Conservation (phyloP, 2,113 vertebrate genomes). For the Acrocephalus kingi region DNA sequence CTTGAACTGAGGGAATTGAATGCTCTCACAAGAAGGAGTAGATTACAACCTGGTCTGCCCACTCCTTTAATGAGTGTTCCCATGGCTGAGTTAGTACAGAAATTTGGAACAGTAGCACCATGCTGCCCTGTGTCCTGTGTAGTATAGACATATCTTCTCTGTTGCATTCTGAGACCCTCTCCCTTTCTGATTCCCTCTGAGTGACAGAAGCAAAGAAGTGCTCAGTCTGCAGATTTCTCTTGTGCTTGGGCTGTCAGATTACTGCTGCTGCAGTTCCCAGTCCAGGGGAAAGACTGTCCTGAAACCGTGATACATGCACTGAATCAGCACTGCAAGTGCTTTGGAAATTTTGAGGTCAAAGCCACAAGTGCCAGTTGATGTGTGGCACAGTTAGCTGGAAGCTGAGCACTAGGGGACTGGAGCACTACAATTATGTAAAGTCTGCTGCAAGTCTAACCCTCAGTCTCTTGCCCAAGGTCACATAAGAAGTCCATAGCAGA, state of each 20-base stretch:
- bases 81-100: background rate
- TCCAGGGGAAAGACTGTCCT: background rate
- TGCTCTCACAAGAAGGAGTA: background rate
- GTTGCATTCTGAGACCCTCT: background rate
- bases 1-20: background rate
- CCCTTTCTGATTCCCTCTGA: background rate
- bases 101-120: background rate
- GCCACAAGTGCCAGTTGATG: background rate
- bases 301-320: background rate
- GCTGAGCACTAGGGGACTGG: background rate
- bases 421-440: background rate
- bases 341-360: constrained; percentile 21
- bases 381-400: background rate
- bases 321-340: background rate
- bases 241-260: background rate
- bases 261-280: background rate
- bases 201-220: background rate
- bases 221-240: background rate
- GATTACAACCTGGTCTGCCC: background rate
- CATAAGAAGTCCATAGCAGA: background rate
- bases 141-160: background rate
- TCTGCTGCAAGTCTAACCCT: background rate
- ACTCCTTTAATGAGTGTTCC: background rate
- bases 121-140: background rate
- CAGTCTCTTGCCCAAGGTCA: constrained; percentile 37